A percentile compares a stretch with the other conserved stretches of the same genome.
Evolutionary conservation across 2,797 vertebrate species (phyloP).

Genomic region (Siniperca undulata): DNA sequence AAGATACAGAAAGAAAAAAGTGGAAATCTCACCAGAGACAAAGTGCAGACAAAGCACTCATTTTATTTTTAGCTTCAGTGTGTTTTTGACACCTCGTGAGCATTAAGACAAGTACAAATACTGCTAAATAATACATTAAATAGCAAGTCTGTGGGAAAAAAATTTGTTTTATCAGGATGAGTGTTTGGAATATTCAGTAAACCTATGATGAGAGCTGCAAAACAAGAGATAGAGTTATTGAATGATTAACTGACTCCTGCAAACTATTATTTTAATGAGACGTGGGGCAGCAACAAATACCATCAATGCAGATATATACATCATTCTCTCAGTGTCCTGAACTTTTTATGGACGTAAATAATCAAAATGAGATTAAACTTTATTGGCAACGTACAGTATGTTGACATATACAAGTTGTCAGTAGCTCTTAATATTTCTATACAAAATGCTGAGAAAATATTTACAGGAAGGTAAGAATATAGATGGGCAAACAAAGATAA

Average conservation of each 20-base stretch:
- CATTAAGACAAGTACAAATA: constrained; percentile 13
- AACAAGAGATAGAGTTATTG: not conserved
- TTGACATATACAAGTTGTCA: not conserved
- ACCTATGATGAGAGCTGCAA: not conserved
- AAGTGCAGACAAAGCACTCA: constrained; percentile 2
- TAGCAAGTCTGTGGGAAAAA: not conserved
- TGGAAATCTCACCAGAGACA: constrained; percentile 37
- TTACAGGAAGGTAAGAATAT: not conserved
- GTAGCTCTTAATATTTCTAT: not conserved
- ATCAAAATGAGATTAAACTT: not conserved
- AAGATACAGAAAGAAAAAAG: constrained; percentile 21
- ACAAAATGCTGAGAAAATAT: not conserved
- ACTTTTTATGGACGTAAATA: not conserved
- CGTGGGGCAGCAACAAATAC: not conserved
- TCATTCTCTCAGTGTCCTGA: not conserved
- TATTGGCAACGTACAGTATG: too few relatives aligned
- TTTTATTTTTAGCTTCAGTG: constrained; percentile 34
- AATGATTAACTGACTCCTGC: constrained; percentile 3
- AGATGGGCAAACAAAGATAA: not conserved
- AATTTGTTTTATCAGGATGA: not conserved
- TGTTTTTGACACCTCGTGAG: constrained; percentile 37
- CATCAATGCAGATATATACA: not conserved
- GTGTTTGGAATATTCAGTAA: not conserved
- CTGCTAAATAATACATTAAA: constrained; percentile 31
- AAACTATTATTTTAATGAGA: not conserved